A percentile compares a stretch with the other conserved stretches of the same genome.
Conservation (phyloP, 2,113 vertebrate species). For the Tautogolabrus adspersus region DNA sequence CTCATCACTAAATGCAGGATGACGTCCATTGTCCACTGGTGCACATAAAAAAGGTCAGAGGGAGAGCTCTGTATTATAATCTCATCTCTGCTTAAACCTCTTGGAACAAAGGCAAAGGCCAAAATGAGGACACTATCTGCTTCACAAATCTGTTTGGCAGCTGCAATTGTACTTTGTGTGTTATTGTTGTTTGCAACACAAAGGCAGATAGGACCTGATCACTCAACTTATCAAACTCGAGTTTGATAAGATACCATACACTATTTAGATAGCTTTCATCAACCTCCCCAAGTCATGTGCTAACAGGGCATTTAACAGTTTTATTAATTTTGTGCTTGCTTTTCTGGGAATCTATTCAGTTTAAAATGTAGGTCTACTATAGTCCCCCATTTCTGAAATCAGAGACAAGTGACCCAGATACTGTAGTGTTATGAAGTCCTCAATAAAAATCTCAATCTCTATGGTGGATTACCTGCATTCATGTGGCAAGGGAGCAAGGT, state of each 20-base stretch:
- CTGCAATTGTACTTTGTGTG: slow-evolving; percentile 26
- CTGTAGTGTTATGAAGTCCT: slow-evolving; percentile 25
- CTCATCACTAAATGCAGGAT: neutral
- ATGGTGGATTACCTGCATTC: slow-evolving; percentile 2
- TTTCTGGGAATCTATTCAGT: slow-evolving; percentile 2
- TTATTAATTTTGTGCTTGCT: neutral
- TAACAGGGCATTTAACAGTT: neutral
- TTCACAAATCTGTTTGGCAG: slow-evolving; percentile 49
- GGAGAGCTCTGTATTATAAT: slow-evolving; percentile 40
- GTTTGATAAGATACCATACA: too few species aligned
- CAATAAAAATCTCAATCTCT: slow-evolving; percentile 31
- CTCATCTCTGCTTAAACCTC: slow-evolving; percentile 26
- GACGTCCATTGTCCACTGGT: slow-evolving; percentile 6
- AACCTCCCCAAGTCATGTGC: too few species aligned
- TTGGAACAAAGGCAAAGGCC: slow-evolving; percentile 55
- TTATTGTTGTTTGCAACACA: slow-evolving; percentile 22
- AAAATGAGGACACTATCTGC: slow-evolving; percentile 43
- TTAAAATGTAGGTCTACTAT: neutral
- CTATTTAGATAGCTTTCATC: too few species aligned
- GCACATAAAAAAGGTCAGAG: slow-evolving; percentile 21
- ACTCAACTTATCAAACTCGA: too few species aligned
- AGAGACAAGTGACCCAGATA: slow-evolving; percentile 3
- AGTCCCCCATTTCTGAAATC: neutral
- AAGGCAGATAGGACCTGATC: neutral
- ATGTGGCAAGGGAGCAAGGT: slow-evolving; percentile 30